Conservation (phyloP, 35 echinoderm and acorn worm genomes). For the Chiridota heheva region DNA sequence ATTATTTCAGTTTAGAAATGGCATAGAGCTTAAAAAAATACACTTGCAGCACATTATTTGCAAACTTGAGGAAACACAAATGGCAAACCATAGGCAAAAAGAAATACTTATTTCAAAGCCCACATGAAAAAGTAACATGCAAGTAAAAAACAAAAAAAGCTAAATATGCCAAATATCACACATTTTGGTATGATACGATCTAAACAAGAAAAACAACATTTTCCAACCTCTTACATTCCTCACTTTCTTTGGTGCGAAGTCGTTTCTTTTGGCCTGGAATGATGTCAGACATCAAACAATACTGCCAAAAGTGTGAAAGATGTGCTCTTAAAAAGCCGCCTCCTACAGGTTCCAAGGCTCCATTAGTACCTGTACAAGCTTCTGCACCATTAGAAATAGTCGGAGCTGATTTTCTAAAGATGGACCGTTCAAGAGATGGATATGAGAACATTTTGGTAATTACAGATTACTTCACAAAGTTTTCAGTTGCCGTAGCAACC, state of each 20-base stretch:
- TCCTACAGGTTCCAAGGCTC: not conserved
- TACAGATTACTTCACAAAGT: conserved; percentile 75
- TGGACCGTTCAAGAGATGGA: conserved; percentile 32
- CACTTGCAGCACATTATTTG: too few relatives aligned
- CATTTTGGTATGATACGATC: too few relatives aligned
- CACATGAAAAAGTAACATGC: too few relatives aligned
- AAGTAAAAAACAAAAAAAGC: too few relatives aligned
- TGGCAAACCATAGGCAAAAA: too few relatives aligned
- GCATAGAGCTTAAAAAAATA: too few relatives aligned
- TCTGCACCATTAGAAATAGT: conserved; percentile 66
- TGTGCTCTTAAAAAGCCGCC: conserved; percentile 27
- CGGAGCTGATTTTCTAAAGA: conserved; percentile 39
- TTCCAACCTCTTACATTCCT: too few relatives aligned
- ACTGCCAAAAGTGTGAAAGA: conserved; percentile 18
- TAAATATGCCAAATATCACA: too few relatives aligned
- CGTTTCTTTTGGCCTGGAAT: conserved; percentile 53
- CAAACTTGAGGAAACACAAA: too few relatives aligned
- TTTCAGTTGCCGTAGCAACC: conserved; percentile 63
- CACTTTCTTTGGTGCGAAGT: not conserved
- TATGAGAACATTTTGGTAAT: conserved; percentile 67
- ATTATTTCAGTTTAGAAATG: too few relatives aligned
- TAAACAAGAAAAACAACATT: too few relatives aligned
- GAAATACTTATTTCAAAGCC: too few relatives aligned
- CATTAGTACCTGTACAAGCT: conserved; percentile 24
- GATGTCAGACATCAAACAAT: conserved; percentile 3